A percentile compares a stretch with the other conserved stretches of the same genome.
These are phyloP conservation scores for Pelodytes ibericus DNA, from an alignment of 2,797 vertebrate species.

Conservation along the genomic window DNA sequence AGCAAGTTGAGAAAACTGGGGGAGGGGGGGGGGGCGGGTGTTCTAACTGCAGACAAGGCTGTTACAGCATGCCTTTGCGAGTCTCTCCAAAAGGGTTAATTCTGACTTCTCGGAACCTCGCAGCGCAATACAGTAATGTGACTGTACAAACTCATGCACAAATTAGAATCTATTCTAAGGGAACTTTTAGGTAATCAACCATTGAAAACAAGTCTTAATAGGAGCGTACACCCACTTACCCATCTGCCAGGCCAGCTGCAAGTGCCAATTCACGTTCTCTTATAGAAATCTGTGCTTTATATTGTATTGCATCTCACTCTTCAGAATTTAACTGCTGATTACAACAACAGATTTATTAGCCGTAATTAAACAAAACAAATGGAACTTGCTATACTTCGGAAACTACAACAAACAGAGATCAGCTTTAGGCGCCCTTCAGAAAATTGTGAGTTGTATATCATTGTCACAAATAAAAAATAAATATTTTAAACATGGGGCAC, in stretches of 20 bases:
- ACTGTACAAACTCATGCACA: background rate
- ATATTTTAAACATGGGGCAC: too few species aligned
- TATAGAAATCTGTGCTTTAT: constrained; percentile 57
- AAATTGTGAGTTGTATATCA: constrained; percentile 1
- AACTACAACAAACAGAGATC: constrained; percentile 43
- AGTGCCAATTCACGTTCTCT: constrained; percentile 58
- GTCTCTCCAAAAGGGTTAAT: too few species aligned
- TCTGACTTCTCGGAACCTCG: background rate
- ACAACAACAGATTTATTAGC: constrained; percentile 55
- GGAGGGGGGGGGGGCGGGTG: too few species aligned
- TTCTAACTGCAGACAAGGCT: too few species aligned
- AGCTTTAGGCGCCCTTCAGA: constrained; percentile 5
- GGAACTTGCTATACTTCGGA: constrained; percentile 35
- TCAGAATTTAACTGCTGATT: constrained; percentile 56
- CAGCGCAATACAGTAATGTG: background rate
- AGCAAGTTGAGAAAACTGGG: too few species aligned
- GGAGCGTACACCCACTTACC: constrained; percentile 59
- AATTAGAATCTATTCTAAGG: constrained; percentile 8
- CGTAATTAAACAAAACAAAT: constrained; percentile 61
- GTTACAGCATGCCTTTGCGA: too few species aligned
- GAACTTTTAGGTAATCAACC: constrained; percentile 27
- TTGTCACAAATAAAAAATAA: too few species aligned
- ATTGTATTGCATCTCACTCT: constrained; percentile 57
- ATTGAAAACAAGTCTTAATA: constrained; percentile 60
- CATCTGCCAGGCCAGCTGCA: constrained; percentile 68